Evolutionary conservation across 2,797 vertebrate species (phyloP).

Genomic region (Buceros bicornis): DNA sequence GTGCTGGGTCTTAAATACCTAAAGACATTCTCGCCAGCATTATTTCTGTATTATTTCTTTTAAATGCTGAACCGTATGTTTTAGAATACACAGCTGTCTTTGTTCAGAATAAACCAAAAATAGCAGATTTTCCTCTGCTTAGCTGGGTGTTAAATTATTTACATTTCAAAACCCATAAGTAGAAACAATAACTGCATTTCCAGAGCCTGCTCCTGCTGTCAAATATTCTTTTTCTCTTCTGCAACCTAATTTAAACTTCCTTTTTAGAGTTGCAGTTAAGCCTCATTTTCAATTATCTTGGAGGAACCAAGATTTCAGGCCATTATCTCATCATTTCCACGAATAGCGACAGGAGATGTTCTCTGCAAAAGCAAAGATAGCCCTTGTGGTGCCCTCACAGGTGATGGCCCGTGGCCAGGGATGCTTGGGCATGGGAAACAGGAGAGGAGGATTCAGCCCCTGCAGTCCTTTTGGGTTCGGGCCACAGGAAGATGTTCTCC

Average conservation of each 20-base stretch:
- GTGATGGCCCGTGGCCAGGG: accelerated
- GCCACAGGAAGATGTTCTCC: accelerated
- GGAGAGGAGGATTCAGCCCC: not conserved
- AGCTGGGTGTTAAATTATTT: constrained; percentile 77
- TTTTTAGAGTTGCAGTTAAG: constrained; percentile 48
- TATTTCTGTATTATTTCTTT: constrained; percentile 23
- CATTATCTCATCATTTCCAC: constrained; percentile 54
- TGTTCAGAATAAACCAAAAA: constrained; percentile 72
- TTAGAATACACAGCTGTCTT: constrained; percentile 76
- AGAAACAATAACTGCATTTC: constrained; percentile 75
- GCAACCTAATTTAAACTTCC: constrained; percentile 70
- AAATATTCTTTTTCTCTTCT: constrained; percentile 69
- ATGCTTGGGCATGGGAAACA: not conserved
- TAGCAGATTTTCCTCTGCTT: constrained; percentile 69
- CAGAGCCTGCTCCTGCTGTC: constrained; percentile 59
- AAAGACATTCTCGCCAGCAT: not conserved
- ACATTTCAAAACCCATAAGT: constrained; percentile 76
- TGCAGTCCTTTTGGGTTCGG: accelerated
- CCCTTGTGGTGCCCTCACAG: not conserved
- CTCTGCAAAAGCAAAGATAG: not conserved
- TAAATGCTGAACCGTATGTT: constrained; percentile 59
- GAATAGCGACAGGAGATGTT: not conserved
- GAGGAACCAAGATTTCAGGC: constrained; percentile 37
- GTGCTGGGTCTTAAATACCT: constrained; percentile 19
- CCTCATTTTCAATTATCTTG: constrained; percentile 47